phyloP scores from a whole-genome alignment of 2,797 vertebrate genomes.

The Decapterus maruadsi region DNA sequence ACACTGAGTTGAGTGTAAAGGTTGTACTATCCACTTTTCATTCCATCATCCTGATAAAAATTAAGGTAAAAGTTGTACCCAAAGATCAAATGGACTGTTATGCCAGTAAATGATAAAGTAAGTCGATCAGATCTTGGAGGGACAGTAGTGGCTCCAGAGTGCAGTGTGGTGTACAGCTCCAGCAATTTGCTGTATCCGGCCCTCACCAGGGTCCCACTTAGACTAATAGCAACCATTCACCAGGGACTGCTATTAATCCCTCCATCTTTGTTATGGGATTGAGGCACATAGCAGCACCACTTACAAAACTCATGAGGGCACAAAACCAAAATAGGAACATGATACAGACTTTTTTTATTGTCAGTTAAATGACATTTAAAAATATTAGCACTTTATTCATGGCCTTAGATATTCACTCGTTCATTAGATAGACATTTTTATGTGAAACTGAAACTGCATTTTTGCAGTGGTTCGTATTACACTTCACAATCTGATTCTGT shows the following conservation, averaged over 20 bases:
- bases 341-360: background rate
- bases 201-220: slow-evolving; percentile 43
- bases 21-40: background rate
- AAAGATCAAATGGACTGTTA: slow-evolving; percentile 19
- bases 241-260: slow-evolving; percentile 48
- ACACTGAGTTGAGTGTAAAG: background rate
- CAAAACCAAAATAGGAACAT: background rate
- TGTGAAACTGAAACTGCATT: background rate
- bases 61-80: background rate
- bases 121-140: slow-evolving; percentile 12
- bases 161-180: slow-evolving; percentile 8
- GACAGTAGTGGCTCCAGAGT: slow-evolving; percentile 5
- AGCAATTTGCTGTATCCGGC: slow-evolving; percentile 10
- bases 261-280: slow-evolving; percentile 24
- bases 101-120: background rate
- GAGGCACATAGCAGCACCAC: slow-evolving; percentile 1
- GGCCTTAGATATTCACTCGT: background rate
- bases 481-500: background rate
- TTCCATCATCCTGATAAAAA: background rate
- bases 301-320: background rate
- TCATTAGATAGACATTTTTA: too few relatives aligned
- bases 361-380: background rate
- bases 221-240: slow-evolving; percentile 56
- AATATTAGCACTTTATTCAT: background rate
- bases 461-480: background rate